Evolutionary conservation across 2,888 invertebrate species (phyloP), one percentile per base, ranked within the genome.

Genomic region (Thera obeliscata): DNA sequence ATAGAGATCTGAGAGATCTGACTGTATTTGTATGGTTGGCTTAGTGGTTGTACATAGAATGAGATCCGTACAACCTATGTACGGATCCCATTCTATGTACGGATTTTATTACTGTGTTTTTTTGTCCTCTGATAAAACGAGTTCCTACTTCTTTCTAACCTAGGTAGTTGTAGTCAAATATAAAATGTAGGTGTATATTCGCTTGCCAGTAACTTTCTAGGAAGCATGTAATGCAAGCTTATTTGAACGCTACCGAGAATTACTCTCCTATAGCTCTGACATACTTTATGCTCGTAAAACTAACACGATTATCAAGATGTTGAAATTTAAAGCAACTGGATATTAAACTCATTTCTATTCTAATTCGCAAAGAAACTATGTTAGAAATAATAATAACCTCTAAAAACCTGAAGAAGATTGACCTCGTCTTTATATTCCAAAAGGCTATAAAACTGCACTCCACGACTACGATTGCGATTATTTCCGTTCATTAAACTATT

Each of bases 261-360:
- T 43, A 7, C 64, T 58, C 61, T 64, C 60, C 43, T 71, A 67
- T 64, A 33, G 61, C 58, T n/a, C 58, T 59, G 66, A 65, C 63
- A 67, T 43, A 64, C 56, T 67, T 63, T 38, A 56, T 9, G 63
- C 50, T 59, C 63, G 57, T 67, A 63, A 67, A 67, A 56, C 12
- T 56, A 59, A 63, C 56, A 38, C n/a, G 7, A 63, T 66, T 63
- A 63, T 61, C 5, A 57, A 57, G 46, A 58, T 63, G 59, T 33
- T 36, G 46, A 57, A 61, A 61, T 50, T 49, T 46, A 60, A 12
- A 65, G 56, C 56, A 50, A 61, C 61, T 41, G 41, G n/a, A 66
- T 66, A 52, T 66, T 52, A 38, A 61, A 49, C 48, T n/a, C 8
- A 61, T 55, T 35, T n/a, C n/a, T 2, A 52, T 64, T 43, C 22